Conservation (phyloP, 2,888 invertebrate genomes). For the Andrena haemorrhoa region DNA sequence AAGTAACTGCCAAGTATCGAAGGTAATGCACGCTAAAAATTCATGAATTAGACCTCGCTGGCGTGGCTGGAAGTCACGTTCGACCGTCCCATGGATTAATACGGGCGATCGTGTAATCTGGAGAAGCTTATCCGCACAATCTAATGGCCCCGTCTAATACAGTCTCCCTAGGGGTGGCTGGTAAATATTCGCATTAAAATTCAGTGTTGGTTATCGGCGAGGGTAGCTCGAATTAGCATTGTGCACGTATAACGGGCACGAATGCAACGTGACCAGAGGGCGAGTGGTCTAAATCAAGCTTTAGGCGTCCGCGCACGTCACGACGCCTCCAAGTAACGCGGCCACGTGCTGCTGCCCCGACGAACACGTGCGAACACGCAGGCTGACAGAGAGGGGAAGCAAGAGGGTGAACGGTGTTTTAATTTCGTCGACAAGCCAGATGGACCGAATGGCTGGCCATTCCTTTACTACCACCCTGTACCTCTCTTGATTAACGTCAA, state of each 20-base stretch:
- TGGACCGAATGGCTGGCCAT: slow-evolving; percentile 49
- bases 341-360: slow-evolving; percentile 24
- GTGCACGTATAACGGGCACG: slow-evolving; percentile 31
- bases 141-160: slow-evolving; percentile 28
- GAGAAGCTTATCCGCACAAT: slow-evolving; percentile 7
- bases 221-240: slow-evolving; percentile 30
- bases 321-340: not conserved
- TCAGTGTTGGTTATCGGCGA: slow-evolving; percentile 36
- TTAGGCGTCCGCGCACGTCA: slow-evolving; percentile 52
- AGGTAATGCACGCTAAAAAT: not conserved
- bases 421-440: slow-evolving; percentile 59
- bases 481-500: slow-evolving; percentile 62
- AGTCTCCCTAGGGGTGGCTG: slow-evolving; percentile 1
- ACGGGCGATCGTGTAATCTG: slow-evolving; percentile 3
- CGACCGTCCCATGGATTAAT: not conserved
- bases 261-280: slow-evolving; percentile 42
- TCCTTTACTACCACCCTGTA: slow-evolving; percentile 38
- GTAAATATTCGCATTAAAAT: slow-evolving; percentile 59
- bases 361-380: not conserved
- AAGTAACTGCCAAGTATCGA: not conserved
- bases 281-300: slow-evolving; percentile 41
- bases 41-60: not conserved
- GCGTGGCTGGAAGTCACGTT: not conserved
- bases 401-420: slow-evolving; percentile 25
- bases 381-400: not conserved